These are phyloP conservation scores for Tenebrosternarchus preto DNA, from an alignment of 2,113 vertebrate genomes.

Conservation along the genomic window DNA sequence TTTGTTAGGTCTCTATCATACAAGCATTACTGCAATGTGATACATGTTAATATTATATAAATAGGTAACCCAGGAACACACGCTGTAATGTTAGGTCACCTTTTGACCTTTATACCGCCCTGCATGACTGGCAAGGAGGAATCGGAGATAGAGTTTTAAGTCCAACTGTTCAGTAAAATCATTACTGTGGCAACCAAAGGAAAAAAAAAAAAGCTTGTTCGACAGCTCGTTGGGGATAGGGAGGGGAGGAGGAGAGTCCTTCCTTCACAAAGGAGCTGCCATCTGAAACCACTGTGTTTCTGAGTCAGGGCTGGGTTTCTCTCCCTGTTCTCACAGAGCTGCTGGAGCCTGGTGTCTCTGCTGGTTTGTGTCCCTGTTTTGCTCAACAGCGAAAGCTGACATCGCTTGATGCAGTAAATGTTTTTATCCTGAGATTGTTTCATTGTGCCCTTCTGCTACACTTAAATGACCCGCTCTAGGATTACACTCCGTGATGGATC, in stretches of 20 bases:
- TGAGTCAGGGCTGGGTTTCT: conserved; percentile 5
- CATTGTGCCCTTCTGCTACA: conserved; percentile 21
- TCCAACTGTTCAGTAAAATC: conserved; percentile 4
- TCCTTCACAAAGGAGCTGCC: conserved; percentile 41
- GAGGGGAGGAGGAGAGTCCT: neutral
- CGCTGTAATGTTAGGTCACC: neutral
- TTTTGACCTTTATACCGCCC: neutral
- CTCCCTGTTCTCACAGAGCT: conserved; percentile 12
- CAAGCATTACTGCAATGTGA: neutral
- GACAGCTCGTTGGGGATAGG: neutral
- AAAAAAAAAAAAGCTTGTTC: neutral
- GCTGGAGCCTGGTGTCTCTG: conserved; percentile 14
- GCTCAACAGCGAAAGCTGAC: neutral
- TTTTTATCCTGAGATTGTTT: neutral
- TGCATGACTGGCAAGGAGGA: neutral
- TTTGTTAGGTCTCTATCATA: too few relatives aligned
- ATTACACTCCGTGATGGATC: conserved; percentile 30
- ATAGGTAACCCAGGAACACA: neutral
- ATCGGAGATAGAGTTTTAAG: neutral
- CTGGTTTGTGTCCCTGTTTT: conserved; percentile 4
- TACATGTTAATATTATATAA: neutral
- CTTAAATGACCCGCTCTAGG: conserved; percentile 31
- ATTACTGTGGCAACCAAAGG: neutral
- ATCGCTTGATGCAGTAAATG: neutral
- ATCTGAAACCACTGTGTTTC: conserved; percentile 38